These are phyloP conservation scores for Iphiclides podalirius DNA, from an alignment of 2,888 invertebrate species.

Conservation along the genomic window DNA sequence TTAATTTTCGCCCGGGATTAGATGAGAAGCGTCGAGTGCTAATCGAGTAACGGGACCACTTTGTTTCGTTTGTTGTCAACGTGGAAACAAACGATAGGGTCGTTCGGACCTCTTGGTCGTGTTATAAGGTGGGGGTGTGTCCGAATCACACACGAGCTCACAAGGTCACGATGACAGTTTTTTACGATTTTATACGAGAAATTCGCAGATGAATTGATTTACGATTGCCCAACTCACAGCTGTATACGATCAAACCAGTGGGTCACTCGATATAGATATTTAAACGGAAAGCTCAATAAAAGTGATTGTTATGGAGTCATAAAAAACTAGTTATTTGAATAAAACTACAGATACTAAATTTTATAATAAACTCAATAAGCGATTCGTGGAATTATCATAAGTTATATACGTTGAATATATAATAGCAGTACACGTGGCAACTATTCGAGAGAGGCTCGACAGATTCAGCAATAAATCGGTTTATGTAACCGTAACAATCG, in stretches of 20 bases:
- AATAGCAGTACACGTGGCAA: background rate
- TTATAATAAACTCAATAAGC: no score
- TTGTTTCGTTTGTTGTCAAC: constrained; percentile 16
- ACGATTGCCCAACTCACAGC: background rate
- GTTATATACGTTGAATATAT: background rate
- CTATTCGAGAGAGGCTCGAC: background rate
- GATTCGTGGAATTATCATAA: no score
- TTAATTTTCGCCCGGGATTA: constrained; percentile 23
- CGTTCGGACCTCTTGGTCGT: background rate
- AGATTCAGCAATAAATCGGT: background rate
- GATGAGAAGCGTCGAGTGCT: constrained; percentile 19
- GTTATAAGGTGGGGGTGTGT: background rate
- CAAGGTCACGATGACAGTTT: no score
- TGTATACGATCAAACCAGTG: background rate
- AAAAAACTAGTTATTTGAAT: no score
- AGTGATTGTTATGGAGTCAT: no score
- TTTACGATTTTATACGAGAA: no score
- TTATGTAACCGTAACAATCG: background rate
- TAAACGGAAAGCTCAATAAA: no score
- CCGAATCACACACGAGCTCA: no score
- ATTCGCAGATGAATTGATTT: no score
- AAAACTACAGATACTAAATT: no score
- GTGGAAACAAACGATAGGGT: constrained; percentile 8
- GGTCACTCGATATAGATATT: no score
- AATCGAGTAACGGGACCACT: constrained; percentile 14